These are phyloP conservation scores for Rhea pennata DNA, from an alignment of 2,113 vertebrate genomes.

Conservation along the genomic window DNA sequence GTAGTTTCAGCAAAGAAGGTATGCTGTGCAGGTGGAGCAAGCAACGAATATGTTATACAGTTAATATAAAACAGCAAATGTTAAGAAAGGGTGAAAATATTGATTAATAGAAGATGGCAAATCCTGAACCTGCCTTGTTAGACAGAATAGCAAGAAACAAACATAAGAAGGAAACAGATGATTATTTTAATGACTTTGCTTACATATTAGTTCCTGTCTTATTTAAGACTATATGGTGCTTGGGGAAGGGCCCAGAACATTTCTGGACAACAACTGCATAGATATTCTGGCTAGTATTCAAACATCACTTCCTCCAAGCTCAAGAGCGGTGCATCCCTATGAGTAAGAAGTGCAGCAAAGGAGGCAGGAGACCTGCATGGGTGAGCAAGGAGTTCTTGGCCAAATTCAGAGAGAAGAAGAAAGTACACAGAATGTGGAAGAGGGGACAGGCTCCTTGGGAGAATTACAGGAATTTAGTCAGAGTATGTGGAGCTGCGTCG, in stretches of 20 bases:
- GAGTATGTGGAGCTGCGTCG: too few species aligned
- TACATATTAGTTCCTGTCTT: background rate
- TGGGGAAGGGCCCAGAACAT: background rate
- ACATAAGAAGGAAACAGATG: background rate
- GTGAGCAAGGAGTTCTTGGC: too few species aligned
- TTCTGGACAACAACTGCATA: background rate
- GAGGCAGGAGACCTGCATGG: too few species aligned
- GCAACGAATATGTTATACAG: background rate
- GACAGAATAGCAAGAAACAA: background rate
- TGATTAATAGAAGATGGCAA: background rate
- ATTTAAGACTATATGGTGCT: background rate
- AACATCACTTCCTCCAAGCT: too few species aligned
- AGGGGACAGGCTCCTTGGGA: too few species aligned
- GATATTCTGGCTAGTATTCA: background rate
- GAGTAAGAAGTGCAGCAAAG: too few species aligned
- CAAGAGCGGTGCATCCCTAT: too few species aligned
- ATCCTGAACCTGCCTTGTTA: background rate
- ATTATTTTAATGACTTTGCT: background rate
- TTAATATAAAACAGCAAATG: background rate
- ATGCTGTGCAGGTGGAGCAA: background rate
- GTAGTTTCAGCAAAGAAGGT: background rate
- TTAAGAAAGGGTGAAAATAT: background rate
- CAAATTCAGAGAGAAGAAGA: too few species aligned
- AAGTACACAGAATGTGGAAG: too few species aligned
- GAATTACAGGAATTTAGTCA: too few species aligned